phyloP scores from a whole-genome alignment of 2,113 vertebrate species.

The Apus apus region DNA sequence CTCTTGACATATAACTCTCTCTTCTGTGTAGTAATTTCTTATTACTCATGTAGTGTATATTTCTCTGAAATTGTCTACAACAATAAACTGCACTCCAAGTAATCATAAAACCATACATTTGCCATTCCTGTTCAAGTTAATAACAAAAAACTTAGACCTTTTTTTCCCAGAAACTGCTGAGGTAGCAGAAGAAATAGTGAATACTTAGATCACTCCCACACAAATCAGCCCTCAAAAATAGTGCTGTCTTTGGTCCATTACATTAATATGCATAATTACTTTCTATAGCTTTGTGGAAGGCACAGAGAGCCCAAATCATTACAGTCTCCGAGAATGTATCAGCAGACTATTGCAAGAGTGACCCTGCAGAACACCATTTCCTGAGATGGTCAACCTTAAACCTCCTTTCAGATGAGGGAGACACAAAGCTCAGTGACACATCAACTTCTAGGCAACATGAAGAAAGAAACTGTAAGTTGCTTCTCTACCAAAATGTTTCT shows the following conservation, averaged over 20 bases:
- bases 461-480: not conserved
- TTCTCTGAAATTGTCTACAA: slow-evolving; percentile 12
- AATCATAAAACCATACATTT: not conserved
- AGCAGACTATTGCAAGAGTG: not conserved
- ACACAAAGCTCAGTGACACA: rapidly evolving
- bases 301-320: not conserved
- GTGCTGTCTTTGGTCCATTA: not conserved
- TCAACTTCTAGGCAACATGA: not conserved
- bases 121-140: not conserved
- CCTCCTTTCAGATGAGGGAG: not conserved
- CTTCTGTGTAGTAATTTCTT: slow-evolving; percentile 1
- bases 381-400: not conserved
- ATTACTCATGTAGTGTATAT: not conserved
- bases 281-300: not conserved
- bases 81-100: not conserved
- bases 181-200: not conserved
- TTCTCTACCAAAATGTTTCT: not conserved
- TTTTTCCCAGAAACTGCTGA: not conserved
- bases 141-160: not conserved
- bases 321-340: not conserved
- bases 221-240: not conserved
- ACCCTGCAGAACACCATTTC: not conserved
- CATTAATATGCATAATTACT: not conserved
- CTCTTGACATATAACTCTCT: not conserved
- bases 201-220: not conserved